phyloP scores from a whole-genome alignment of 2,113 vertebrate genomes.

The Melospiza georgiana region DNA sequence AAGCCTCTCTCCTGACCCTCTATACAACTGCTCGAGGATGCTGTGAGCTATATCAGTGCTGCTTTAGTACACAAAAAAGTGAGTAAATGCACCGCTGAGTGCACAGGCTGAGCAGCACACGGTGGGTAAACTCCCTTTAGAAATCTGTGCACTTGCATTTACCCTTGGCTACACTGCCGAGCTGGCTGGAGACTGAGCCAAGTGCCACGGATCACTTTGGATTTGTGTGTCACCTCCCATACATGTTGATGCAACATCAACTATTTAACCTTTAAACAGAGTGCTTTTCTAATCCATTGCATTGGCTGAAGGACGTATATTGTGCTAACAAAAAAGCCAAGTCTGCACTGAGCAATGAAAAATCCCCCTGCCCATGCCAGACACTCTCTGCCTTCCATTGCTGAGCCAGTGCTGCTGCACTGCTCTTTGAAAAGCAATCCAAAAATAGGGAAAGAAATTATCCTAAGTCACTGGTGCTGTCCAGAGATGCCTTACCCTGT shows the following conservation, averaged over 20 bases:
- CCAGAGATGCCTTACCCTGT: background rate
- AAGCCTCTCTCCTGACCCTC: conserved; percentile 40
- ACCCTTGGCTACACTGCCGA: background rate
- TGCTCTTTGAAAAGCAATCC: background rate
- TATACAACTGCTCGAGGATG: conserved; percentile 24
- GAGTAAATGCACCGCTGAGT: conserved; percentile 29
- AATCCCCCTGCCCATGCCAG: background rate
- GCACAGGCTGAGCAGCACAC: conserved; percentile 33
- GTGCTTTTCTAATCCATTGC: background rate
- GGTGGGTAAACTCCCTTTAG: conserved; percentile 27
- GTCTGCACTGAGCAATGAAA: background rate
- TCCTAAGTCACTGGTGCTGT: background rate
- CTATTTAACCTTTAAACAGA: background rate
- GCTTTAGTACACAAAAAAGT: conserved; percentile 37
- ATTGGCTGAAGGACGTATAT: background rate
- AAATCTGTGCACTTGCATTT: background rate
- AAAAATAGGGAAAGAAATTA: background rate
- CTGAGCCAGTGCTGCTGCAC: background rate
- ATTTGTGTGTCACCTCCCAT: background rate
- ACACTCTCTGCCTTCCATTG: rapidly evolving
- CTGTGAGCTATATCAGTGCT: conserved; percentile 42
- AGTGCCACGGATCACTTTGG: background rate
- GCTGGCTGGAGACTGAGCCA: background rate
- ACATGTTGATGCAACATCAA: background rate
- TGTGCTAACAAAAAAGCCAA: background rate